Percentiles rank a stretch among this genome's conserved stretches.
These are phyloP conservation scores for Acrocyrtus sp. DNA, from an alignment of 2,888 invertebrate species.

Conservation along the genomic window DNA sequence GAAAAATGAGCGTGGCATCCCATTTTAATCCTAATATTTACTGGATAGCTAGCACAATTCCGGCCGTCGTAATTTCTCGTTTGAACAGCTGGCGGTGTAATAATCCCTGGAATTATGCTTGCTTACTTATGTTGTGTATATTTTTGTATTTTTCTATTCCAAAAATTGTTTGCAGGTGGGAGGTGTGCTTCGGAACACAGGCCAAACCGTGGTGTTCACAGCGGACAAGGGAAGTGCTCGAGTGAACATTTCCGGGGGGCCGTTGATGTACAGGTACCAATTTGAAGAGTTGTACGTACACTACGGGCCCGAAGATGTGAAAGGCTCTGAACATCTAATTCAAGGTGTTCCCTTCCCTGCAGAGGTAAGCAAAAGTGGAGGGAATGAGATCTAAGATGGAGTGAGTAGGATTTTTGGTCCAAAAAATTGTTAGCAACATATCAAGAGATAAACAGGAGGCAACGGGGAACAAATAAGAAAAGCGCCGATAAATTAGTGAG, in stretches of 20 bases:
- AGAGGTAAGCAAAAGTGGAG: slow-evolving; percentile 78
- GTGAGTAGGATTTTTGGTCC: no score
- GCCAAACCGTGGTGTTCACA: slow-evolving; percentile 91
- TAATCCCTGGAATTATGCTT: no score
- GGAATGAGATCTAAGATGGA: background rate
- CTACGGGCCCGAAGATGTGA: slow-evolving; percentile 87
- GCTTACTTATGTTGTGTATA: no score
- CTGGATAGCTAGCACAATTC: background rate
- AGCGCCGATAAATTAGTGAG: slow-evolving; percentile 51
- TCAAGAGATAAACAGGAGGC: no score
- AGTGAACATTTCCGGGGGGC: slow-evolving; percentile 96
- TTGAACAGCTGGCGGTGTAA: no score
- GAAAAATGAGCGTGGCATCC: no score
- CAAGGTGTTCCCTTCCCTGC: slow-evolving; percentile 96
- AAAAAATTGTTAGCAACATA: no score
- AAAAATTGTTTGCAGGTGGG: no score
- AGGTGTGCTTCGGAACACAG: slow-evolving; percentile 91
- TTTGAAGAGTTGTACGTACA: slow-evolving; percentile 96
- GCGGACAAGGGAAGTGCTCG: slow-evolving; percentile 90
- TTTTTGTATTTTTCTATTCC: slow-evolving; percentile 40
- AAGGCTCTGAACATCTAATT: slow-evolving; percentile 96
- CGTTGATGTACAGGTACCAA: slow-evolving; percentile 93
- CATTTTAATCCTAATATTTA: no score
- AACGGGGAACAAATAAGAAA: slow-evolving; percentile 23
- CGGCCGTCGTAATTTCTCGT: background rate